A percentile compares a stretch with the other conserved stretches of the same genome.
Evolutionary conservation across 2,797 vertebrate genomes (phyloP).

Genomic region (Pogoniulus pusillus): DNA sequence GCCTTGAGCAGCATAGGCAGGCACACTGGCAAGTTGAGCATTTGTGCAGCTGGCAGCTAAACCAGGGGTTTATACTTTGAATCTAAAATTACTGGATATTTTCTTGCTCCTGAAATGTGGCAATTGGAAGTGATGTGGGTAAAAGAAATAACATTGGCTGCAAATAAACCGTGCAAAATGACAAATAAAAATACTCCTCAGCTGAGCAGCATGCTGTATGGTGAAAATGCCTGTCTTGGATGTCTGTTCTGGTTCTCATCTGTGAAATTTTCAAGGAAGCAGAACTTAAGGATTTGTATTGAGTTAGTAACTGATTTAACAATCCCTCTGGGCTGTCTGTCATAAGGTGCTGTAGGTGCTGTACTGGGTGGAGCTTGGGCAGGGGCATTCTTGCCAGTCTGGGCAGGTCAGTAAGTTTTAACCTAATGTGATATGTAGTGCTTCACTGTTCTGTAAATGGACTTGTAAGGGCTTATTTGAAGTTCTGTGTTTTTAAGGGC

Average conservation of each 20-base stretch:
- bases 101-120: conserved; percentile 23
- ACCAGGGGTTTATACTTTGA: conserved; percentile 51
- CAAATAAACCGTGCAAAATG: background rate
- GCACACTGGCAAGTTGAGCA: conserved; percentile 58
- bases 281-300: background rate
- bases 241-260: background rate
- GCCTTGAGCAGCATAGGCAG: conserved; percentile 55
- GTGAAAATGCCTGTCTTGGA: background rate
- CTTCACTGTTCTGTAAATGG: background rate
- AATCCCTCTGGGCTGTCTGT: background rate
- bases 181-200: background rate
- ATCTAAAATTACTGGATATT: background rate
- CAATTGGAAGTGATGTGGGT: conserved; percentile 8
- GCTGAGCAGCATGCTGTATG: background rate
- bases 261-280: background rate
- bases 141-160: background rate
- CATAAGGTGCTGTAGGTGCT: background rate
- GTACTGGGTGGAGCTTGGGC: background rate
- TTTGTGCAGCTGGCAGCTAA: conserved; percentile 67
- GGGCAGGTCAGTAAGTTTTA: rapidly evolving
- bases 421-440: rapidly evolving
- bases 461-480: background rate
- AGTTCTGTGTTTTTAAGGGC: background rate
- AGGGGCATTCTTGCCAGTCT: background rate
- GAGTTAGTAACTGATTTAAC: background rate